These are phyloP conservation scores for Trissolcus japonicus DNA, from an alignment of 2,888 invertebrate species.

Conservation along the genomic window DNA sequence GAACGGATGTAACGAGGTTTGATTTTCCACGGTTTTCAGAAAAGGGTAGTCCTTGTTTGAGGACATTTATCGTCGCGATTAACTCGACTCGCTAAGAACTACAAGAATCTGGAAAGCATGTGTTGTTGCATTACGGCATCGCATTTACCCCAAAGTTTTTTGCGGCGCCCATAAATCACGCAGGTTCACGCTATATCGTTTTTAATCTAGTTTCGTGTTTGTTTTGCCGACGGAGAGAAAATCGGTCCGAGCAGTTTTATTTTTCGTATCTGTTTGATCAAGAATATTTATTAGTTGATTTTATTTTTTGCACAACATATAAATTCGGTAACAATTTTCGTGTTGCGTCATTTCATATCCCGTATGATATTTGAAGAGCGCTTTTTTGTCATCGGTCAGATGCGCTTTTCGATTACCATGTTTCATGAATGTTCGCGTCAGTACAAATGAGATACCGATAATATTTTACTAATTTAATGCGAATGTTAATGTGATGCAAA, in stretches of 20 bases:
- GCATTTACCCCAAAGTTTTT: conserved; percentile 14
- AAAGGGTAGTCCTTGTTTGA: conserved; percentile 18
- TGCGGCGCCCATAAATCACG: conserved; percentile 29
- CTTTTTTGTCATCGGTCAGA: no score
- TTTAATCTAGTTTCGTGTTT: conserved; percentile 26
- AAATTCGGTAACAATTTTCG: no score
- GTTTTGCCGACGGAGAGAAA: conserved; percentile 11
- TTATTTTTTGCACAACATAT: conserved; percentile 4
- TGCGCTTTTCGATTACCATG: no score
- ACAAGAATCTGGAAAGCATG: conserved; percentile 41
- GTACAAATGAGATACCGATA: no score
- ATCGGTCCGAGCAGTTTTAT: background rate
- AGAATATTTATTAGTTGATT: conserved; percentile 13
- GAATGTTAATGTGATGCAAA: no score
- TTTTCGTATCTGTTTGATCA: conserved; percentile 9
- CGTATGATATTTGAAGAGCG: no score
- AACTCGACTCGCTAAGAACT: conserved; percentile 33
- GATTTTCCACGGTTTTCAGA: conserved; percentile 17
- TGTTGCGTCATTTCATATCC: no score
- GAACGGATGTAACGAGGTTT: conserved; percentile 20
- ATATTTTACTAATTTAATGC: no score
- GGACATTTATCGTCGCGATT: conserved; percentile 19
- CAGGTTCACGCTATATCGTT: conserved; percentile 11
- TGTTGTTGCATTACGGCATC: background rate
- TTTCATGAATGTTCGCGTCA: no score